Evolutionary conservation across 2,888 invertebrate species (phyloP).

Genomic region (Netelia inedita): DNA sequence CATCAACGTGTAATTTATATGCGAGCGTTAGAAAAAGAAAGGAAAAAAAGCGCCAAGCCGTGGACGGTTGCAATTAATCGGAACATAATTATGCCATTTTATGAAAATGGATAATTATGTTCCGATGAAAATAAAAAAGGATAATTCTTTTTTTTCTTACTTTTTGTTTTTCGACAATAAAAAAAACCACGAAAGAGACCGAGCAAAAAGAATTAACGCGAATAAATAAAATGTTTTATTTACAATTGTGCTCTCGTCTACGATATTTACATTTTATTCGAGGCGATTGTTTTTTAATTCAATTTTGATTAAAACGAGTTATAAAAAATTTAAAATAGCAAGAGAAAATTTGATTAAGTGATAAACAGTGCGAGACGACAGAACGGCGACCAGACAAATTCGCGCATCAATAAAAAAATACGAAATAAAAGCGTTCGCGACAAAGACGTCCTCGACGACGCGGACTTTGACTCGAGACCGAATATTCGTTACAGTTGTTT

Average conservation of each 20-base stretch:
- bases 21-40: not conserved
- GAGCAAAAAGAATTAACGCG: too few relatives aligned
- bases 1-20: conserved; percentile 20
- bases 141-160: too few relatives aligned
- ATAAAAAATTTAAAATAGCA: not conserved
- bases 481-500: too few relatives aligned
- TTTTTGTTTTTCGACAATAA: too few relatives aligned
- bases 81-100: not conserved
- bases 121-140: too few relatives aligned
- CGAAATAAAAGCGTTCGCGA: conserved; percentile 32
- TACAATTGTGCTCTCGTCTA: too few relatives aligned
- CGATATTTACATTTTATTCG: too few relatives aligned
- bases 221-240: too few relatives aligned
- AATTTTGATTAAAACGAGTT: not conserved
- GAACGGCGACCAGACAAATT: conserved; percentile 1
- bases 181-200: too few relatives aligned
- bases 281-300: not conserved
- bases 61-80: conserved; percentile 14
- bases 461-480: conserved; percentile 35
- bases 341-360: not conserved
- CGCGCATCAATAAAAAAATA: conserved; percentile 18
- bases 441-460: conserved; percentile 17
- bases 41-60: not conserved
- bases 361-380: conserved; percentile 7
- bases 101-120: too few relatives aligned